Conservation (phyloP, 2,113 vertebrate genomes). For the Eulacestoma nigropectus region DNA sequence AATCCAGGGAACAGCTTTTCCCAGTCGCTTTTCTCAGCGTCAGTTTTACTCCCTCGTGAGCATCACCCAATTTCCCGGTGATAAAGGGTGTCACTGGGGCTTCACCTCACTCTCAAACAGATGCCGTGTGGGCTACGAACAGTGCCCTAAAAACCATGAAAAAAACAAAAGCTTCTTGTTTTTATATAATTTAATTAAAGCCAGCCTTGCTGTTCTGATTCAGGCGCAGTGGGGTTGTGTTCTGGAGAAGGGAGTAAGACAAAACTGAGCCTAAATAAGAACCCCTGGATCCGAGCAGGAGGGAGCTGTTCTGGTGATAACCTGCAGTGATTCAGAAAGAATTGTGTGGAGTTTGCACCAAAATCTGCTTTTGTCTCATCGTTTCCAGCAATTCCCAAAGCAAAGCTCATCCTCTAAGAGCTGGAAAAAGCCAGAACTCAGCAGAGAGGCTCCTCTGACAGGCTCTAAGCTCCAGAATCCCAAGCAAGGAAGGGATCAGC, state of each 20-base stretch:
- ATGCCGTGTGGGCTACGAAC: background rate
- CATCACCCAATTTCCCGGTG: background rate
- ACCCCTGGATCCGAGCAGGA: background rate
- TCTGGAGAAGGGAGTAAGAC: background rate
- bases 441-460: background rate
- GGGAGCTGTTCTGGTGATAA: background rate
- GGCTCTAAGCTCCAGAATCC: background rate
- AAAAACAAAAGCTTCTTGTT: background rate
- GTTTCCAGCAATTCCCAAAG: background rate
- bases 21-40: rapidly evolving
- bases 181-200: background rate
- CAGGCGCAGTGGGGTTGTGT: too few relatives aligned
- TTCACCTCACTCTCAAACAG: background rate
- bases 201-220: background rate
- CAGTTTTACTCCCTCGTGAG: background rate
- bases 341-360: background rate
- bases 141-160: background rate
- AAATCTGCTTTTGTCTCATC: background rate
- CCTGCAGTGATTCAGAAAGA: background rate
- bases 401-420: background rate
- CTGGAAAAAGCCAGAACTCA: background rate
- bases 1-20: background rate
- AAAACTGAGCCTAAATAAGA: background rate
- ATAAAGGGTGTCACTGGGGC: background rate
- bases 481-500: background rate